Evolutionary conservation across 2,797 vertebrate genomes (phyloP).

Genomic region (Parotocinclus haroldoi): DNA sequence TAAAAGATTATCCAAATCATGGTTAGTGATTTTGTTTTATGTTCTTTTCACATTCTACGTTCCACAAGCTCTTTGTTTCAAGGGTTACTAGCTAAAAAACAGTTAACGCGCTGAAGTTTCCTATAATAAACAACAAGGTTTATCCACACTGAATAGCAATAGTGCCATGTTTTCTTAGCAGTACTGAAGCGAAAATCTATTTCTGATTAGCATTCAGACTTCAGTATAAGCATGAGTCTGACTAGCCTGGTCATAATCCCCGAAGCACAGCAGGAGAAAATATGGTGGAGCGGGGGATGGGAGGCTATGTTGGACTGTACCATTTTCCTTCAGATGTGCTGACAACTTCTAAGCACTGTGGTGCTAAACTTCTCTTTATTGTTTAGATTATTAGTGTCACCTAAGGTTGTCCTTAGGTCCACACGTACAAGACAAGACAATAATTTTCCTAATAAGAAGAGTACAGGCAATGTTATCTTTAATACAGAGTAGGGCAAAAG

Average conservation of each 20-base stretch:
- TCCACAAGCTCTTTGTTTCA: too few species aligned
- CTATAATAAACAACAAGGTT: conserved; percentile 2
- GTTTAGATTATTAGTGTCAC: not conserved
- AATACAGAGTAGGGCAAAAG: too few species aligned
- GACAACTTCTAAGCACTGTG: not conserved
- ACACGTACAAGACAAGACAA: not conserved
- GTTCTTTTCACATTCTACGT: not conserved
- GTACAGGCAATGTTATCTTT: too few species aligned
- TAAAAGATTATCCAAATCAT: not conserved
- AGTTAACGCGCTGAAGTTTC: not conserved
- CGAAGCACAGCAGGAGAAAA: not conserved
- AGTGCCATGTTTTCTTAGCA: not conserved
- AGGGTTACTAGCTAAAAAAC: not conserved
- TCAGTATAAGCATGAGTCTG: not conserved
- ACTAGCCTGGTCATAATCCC: not conserved
- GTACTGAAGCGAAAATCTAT: not conserved
- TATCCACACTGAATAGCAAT: not conserved
- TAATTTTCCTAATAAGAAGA: too few species aligned
- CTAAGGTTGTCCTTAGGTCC: not conserved
- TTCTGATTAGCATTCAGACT: not conserved
- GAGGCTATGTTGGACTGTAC: conserved; percentile 12
- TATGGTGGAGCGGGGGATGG: conserved; percentile 13
- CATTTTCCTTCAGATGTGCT: conserved; percentile 4
- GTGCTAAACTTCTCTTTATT: not conserved
- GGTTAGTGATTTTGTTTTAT: not conserved